Evolutionary conservation across 2,113 vertebrate genomes (phyloP), one percentile per base, ranked within the genome.

Genomic region (Phalacrocorax brasilianus): DNA sequence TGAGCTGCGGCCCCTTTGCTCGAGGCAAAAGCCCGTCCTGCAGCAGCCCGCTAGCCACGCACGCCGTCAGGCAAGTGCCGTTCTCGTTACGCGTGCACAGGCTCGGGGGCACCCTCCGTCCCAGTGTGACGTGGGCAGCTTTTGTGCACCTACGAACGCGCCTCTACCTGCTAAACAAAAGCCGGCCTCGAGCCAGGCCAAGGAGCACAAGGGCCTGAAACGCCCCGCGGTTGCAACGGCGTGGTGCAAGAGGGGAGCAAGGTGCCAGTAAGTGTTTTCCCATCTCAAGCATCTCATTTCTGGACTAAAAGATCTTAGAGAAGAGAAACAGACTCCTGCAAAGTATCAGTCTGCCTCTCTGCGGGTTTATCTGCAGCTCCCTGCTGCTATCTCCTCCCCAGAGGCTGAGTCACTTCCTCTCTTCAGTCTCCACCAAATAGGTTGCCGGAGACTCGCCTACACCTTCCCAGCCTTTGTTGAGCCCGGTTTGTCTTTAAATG

Each of bases 401-500:
- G 71, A 1, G 5, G 23, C 93, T 89, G 91, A 92, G 62, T 91
- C 92, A 80, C 59, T 66, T 92, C 95, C 85, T 77, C 67, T 49
- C 85, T 14, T 44, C 45, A 14, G 55, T 5, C 71, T 38, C 91
- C 50, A 68, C 72, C 91, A 40, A 75, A 85, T 0, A 61, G 67
- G 79, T 23, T 47, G 55, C 2, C 56, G 10, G 30, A 80, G 40
- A 26, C 22, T 50, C 4, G 9, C 55, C 88, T 12, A 17, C 94
- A 66, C 71, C 78, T 52, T 38, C 5, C 42, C 79, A 38, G 68
- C 6, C 0, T 8, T 14, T 11, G 33, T 8, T 8, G 16, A 92
- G 79, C 59, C 49, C 67, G 6, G 56, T 14, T 70, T 35, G 27
- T 20, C n/a, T 76, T 28, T 26, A 44, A 76, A 28, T 0, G 20